Evolutionary conservation across 2,113 vertebrate species (phyloP).

Genomic region (Aspidoscelis tigris): DNA sequence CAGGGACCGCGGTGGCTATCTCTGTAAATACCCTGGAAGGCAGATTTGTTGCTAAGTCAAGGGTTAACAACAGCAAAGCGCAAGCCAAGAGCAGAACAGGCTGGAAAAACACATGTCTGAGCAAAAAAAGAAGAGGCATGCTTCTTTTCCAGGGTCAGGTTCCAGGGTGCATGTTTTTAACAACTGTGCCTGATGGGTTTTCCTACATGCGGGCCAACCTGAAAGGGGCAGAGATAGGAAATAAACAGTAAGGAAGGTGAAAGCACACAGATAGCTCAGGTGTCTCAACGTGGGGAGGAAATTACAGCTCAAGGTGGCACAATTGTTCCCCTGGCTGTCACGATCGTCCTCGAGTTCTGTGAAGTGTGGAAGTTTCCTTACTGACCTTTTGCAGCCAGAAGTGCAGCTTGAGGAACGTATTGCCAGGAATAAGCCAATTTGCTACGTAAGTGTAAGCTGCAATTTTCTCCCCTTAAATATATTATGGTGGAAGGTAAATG

Average conservation of each 20-base stretch:
- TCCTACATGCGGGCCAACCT: slow-evolving; percentile 10
- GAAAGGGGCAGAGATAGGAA: not conserved
- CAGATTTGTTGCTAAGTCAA: slow-evolving; percentile 59
- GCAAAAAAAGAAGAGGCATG: not conserved
- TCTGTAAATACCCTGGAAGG: slow-evolving; percentile 40
- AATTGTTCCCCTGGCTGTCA: slow-evolving; percentile 52
- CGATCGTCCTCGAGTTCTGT: slow-evolving; percentile 32
- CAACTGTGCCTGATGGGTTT: not conserved
- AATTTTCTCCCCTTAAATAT: slow-evolving; percentile 78
- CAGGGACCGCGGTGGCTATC: slow-evolving; percentile 39
- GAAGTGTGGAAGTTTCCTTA: slow-evolving; percentile 52
- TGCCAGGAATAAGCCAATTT: slow-evolving; percentile 72
- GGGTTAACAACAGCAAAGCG: slow-evolving; percentile 42
- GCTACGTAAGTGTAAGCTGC: slow-evolving; percentile 74
- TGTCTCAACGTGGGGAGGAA: slow-evolving; percentile 45
- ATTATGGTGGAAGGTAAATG: slow-evolving; percentile 66
- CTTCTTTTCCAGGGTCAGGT: too few relatives aligned
- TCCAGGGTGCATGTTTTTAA: not conserved
- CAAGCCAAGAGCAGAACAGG: not conserved
- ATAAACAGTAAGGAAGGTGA: slow-evolving; percentile 31
- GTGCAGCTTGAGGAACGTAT: slow-evolving; percentile 63
- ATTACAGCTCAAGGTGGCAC: slow-evolving; percentile 29
- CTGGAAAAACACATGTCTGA: not conserved
- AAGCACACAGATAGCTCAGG: not conserved
- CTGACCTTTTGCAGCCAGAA: slow-evolving; percentile 76